Conservation (phyloP, 1,140 invertebrate genomes). For the Venturia canescens region DNA sequence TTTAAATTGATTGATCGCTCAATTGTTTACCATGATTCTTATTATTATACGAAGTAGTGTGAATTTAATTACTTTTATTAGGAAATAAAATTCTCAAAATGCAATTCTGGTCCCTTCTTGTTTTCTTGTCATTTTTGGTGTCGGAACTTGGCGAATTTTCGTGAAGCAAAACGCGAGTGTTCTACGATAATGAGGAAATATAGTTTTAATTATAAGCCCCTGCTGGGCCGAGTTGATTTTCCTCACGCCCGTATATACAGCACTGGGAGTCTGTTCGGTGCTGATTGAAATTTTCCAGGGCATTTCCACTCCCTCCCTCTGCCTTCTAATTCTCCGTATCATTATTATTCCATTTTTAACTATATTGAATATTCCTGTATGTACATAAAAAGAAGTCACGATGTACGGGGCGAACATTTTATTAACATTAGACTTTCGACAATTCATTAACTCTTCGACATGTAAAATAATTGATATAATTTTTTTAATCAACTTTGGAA, state of each 20-base stretch:
- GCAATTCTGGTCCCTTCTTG: not conserved
- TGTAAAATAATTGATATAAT: no score
- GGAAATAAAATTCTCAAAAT: no score
- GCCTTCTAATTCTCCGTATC: not conserved
- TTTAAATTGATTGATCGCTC: no score
- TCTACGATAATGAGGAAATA: slow-evolving; percentile 24
- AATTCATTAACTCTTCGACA: no score
- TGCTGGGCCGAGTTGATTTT: slow-evolving; percentile 26
- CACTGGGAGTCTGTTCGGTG: not conserved
- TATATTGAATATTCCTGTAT: not conserved
- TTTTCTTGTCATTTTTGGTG: not conserved
- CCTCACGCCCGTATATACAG: not conserved
- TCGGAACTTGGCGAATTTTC: slow-evolving; percentile 10
- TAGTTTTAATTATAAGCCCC: slow-evolving; percentile 34
- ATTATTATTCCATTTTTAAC: not conserved
- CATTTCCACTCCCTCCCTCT: not conserved
- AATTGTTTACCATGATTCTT: no score
- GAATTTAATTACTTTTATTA: no score
- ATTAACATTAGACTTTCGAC: no score
- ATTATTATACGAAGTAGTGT: no score
- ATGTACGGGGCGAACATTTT: not conserved
- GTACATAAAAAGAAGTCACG: not conserved
- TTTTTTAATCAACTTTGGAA: no score
- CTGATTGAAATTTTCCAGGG: slow-evolving; percentile 30
- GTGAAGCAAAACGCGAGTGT: slow-evolving; percentile 15